Evolutionary conservation across 1,140 invertebrate species (phyloP).

Genomic region (Drosophila erecta): DNA sequence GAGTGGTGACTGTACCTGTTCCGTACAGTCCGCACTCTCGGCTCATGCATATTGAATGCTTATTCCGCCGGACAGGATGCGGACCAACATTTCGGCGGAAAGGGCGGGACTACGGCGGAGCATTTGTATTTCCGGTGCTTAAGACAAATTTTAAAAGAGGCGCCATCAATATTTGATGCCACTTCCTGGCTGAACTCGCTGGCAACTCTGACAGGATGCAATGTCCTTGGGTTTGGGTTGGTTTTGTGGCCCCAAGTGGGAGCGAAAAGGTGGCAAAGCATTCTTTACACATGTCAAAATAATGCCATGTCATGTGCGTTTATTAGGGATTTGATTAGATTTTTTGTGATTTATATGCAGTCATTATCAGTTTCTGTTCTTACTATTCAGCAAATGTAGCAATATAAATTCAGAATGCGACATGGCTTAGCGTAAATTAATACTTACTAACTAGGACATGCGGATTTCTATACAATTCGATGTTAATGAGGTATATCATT

Average conservation of each 20-base stretch:
- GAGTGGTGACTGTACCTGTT: slow-evolving; percentile 55
- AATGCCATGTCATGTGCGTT: background rate
- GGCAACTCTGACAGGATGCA: slow-evolving; percentile 42
- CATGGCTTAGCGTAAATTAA: too few relatives aligned
- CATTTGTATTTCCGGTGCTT: slow-evolving; percentile 80
- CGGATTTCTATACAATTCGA: background rate
- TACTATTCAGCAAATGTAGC: too few relatives aligned
- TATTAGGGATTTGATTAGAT: too few relatives aligned
- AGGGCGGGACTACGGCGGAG: background rate
- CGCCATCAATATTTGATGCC: slow-evolving; percentile 73
- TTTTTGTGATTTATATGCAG: too few relatives aligned
- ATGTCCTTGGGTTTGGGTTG: slow-evolving; percentile 37
- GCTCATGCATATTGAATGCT: slow-evolving; percentile 68
- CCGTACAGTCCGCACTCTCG: slow-evolving; percentile 1
- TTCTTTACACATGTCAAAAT: slow-evolving; percentile 41
- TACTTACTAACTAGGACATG: too few relatives aligned
- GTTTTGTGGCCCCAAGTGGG: background rate
- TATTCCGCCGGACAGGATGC: slow-evolving; percentile 44
- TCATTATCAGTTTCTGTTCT: too few relatives aligned
- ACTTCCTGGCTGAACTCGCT: slow-evolving; percentile 62
- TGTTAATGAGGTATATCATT: too few relatives aligned
- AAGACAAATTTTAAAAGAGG: slow-evolving; percentile 81
- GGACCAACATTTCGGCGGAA: slow-evolving; percentile 18
- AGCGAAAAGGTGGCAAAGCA: background rate
- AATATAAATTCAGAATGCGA: too few relatives aligned